These are phyloP conservation scores for Nasonia giraulti DNA, from an alignment of 1,140 invertebrate species.

Conservation along the genomic window DNA sequence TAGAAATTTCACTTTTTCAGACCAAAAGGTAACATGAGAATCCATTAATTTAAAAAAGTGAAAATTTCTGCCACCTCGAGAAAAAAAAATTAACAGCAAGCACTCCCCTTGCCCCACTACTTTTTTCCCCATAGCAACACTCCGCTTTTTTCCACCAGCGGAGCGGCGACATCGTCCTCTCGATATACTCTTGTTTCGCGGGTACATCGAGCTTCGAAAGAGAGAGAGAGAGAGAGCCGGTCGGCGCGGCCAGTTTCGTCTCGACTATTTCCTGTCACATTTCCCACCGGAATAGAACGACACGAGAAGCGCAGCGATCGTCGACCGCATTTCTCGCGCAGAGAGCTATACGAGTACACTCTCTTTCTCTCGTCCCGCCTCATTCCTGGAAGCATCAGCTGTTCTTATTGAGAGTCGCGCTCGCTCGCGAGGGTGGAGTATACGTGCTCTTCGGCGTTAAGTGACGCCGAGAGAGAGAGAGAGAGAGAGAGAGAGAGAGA, in stretches of 20 bases:
- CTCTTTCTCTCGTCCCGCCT: slow-evolving; percentile 9
- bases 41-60: no score
- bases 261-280: slow-evolving; percentile 71
- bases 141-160: not conserved
- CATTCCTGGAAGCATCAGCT: slow-evolving; percentile 49
- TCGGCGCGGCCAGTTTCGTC: slow-evolving; percentile 62
- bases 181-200: slow-evolving; percentile 29
- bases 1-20: no score
- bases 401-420: slow-evolving; percentile 40
- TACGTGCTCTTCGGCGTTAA: not conserved
- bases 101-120: no score
- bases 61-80: no score
- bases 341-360: no score
- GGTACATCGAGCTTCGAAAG: not conserved
- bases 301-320: slow-evolving; percentile 58
- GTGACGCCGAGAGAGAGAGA: not conserved
- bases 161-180: not conserved
- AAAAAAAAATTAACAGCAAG: no score
- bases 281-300: slow-evolving; percentile 67
- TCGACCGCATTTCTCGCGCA: slow-evolving; percentile 68
- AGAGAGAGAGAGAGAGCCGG: slow-evolving; percentile 16
- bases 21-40: no score
- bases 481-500: not conserved
- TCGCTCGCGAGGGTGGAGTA: not conserved
- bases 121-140: not conserved